Evolutionary conservation across 2,888 invertebrate genomes (phyloP).

Genomic region (Dusona sp.): DNA sequence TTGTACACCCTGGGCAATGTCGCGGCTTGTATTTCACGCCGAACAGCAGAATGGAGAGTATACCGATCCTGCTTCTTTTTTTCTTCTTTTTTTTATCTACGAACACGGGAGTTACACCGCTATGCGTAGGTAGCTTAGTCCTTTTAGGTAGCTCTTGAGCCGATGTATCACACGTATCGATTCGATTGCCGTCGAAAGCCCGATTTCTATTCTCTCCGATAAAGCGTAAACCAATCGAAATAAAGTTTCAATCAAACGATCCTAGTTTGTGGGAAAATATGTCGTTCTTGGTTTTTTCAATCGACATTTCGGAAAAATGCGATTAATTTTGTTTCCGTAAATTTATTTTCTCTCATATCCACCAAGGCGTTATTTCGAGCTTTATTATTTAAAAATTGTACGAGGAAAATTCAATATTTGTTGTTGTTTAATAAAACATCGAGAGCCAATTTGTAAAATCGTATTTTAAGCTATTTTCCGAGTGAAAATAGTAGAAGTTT

Average conservation of each 20-base stretch:
- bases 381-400: no score
- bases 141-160: conserved; percentile 46
- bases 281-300: not conserved
- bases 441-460: not conserved
- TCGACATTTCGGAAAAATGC: not conserved
- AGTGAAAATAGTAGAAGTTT: not conserved
- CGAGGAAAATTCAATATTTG: no score
- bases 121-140: conserved; percentile 62
- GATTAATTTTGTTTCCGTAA: not conserved
- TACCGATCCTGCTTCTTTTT: conserved; percentile 55
- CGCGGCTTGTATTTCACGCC: conserved; percentile 75
- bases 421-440: not conserved
- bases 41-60: conserved; percentile 74
- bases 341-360: not conserved
- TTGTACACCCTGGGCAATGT: conserved; percentile 68
- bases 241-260: not conserved
- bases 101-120: conserved; percentile 52
- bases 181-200: not conserved
- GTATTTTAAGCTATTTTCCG: not conserved
- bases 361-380: no score
- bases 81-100: not conserved
- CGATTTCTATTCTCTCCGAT: not conserved
- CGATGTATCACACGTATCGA: conserved; percentile 12
- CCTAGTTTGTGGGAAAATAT: not conserved
- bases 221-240: not conserved